Percentiles rank a stretch among this genome's conserved stretches.
phyloP scores from a whole-genome alignment of 1,140 invertebrate genomes.

The Pemphigus obesinymphae region DNA sequence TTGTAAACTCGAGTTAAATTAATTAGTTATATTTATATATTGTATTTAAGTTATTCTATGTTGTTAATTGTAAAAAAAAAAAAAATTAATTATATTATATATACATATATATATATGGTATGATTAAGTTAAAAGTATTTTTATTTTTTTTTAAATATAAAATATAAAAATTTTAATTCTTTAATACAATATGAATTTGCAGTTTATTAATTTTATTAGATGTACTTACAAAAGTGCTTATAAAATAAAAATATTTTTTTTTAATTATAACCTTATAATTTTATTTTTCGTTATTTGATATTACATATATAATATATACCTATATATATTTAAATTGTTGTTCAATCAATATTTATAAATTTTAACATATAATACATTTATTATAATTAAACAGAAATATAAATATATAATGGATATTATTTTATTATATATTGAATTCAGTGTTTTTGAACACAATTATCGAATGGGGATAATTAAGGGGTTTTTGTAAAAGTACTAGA shows the following conservation, averaged over 20 bases:
- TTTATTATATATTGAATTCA: too few relatives aligned
- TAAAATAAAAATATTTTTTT: not conserved
- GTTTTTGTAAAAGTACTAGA: too few relatives aligned
- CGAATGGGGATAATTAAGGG: too few relatives aligned
- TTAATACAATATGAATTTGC: not conserved
- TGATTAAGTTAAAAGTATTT: not conserved
- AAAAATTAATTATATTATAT: too few relatives aligned
- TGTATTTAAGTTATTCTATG: slow-evolving; percentile 3
- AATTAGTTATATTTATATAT: not conserved
- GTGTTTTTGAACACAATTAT: too few relatives aligned
- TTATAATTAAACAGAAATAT: too few relatives aligned
- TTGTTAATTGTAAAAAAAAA: not conserved
- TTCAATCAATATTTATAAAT: too few relatives aligned
- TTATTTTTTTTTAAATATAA: not conserved
- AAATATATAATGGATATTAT: too few relatives aligned
- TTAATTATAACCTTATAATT: too few relatives aligned
- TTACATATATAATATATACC: not conserved
- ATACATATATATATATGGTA: not conserved
- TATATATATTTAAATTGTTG: not conserved
- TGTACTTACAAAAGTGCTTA: not conserved
- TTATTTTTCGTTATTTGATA: not conserved
- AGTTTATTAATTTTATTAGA: slow-evolving; percentile 8
- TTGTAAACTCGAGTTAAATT: not conserved
- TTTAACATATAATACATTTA: too few relatives aligned
- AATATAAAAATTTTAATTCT: slow-evolving; percentile 3